phyloP scores from a whole-genome alignment of 1,140 invertebrate species.

The Piezodorus guildinii region DNA sequence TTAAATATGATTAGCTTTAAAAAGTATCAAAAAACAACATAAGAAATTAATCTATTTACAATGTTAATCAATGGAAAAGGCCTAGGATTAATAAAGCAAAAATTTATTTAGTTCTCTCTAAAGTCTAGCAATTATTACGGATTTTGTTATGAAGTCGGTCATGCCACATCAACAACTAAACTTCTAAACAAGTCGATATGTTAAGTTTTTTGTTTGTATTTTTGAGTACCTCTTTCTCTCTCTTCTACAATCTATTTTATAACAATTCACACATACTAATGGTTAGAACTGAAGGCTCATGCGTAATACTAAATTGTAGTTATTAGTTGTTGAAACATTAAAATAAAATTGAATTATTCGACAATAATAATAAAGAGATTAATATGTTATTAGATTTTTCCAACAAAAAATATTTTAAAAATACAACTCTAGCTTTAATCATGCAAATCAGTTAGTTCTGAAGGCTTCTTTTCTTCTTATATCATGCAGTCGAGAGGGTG shows the following conservation, averaged over 20 bases:
- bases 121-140: constrained; percentile 1
- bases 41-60: too few relatives aligned
- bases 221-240: background rate
- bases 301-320: background rate
- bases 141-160: constrained; percentile 11
- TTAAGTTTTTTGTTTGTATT: background rate
- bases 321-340: constrained; percentile 1
- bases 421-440: constrained; percentile 1
- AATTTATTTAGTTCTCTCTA: background rate
- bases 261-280: constrained; percentile 12
- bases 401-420: too few relatives aligned
- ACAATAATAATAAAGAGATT: too few relatives aligned
- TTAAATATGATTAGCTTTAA: too few relatives aligned
- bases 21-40: too few relatives aligned
- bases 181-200: constrained; percentile 10
- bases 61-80: background rate
- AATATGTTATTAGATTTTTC: too few relatives aligned
- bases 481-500: constrained; percentile 5
- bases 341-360: too few relatives aligned
- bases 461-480: constrained; percentile 10
- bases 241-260: constrained; percentile 5
- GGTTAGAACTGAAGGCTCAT: constrained; percentile 12
- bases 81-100: constrained; percentile 6
- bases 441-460: constrained; percentile 11
- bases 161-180: constrained; percentile 13